These are phyloP conservation scores for Chloroclysta siterata DNA, from an alignment of 2,888 invertebrate species.

Conservation along the genomic window DNA sequence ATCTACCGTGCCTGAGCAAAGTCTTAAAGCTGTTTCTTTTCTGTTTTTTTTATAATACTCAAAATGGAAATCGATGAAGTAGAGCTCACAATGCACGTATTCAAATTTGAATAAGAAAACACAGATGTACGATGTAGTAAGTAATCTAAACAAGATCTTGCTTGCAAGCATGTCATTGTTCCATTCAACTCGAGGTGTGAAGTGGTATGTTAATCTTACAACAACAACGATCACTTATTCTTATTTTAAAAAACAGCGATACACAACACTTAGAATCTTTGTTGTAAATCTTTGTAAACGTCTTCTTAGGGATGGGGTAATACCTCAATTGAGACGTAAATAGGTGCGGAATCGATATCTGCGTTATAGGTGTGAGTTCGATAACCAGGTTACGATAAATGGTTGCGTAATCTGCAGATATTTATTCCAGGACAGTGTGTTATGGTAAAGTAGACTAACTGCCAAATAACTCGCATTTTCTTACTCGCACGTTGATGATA, in stretches of 20 bases:
- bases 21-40: too few relatives aligned
- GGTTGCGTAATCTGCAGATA: too few relatives aligned
- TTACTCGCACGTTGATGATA: too few relatives aligned
- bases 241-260: background rate
- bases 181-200: constrained; percentile 57
- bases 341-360: too few relatives aligned
- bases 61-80: constrained; percentile 1
- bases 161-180: constrained; percentile 49
- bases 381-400: too few relatives aligned
- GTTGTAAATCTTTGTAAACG: background rate
- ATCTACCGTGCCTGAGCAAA: too few relatives aligned
- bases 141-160: constrained; percentile 54
- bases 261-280: background rate
- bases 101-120: constrained; percentile 26
- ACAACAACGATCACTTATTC: constrained; percentile 10
- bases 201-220: constrained; percentile 34
- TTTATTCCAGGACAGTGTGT: too few relatives aligned
- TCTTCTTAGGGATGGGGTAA: background rate
- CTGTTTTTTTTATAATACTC: too few relatives aligned
- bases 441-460: too few relatives aligned
- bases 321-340: too few relatives aligned
- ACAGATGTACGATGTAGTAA: constrained; percentile 46
- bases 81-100: constrained; percentile 21
- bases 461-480: too few relatives aligned
- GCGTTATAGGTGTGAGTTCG: too few relatives aligned